Base-by-base conservation (phyloP, 2,888 invertebrate genomes). In the Drosophila mimica region DNA sequence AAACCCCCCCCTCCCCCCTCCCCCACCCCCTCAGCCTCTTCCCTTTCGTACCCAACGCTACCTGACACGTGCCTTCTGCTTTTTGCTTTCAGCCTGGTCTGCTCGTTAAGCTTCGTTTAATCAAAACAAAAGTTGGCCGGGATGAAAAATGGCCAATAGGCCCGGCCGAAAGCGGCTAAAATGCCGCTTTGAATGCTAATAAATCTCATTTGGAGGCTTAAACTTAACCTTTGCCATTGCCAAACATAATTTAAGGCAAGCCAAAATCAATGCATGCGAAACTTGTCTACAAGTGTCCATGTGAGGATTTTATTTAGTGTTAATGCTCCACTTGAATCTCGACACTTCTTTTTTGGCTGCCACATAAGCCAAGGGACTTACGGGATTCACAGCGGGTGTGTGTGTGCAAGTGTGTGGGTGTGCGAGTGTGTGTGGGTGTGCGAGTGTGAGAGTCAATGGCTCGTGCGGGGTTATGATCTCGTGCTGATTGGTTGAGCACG, bases 71-170 rank as follows among this genome's bases (percentile, higher is more conserved):
- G 61, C 51, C 59, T 40, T 59, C 13, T 54, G 53, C 60, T 43
- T 34, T 49, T 70, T 48, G 65, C 11, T 9, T 30, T 65, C 46
- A 8, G 58, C 67, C 64, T 56, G 52, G 62, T 59, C 70, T 67
- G 71, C 82, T 86, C 79, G 88, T 86, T 89, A 91, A 91, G 92
- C 91, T 82, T 83, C 90, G 89, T 91, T 91, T 92, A 91, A 91
- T 92, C 90, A 92, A 91, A 91, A 88, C 90, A 91, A 91, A 82
- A 91, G 76, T 85, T 83, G 72, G 79, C 72, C 70, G 60, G 74
- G 72, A 73, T 91, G 89, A 91, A 91, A 91, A 91, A 91, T 91
- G 74, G 83, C 83, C 79, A 82, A 79, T 77, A 64, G 75, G 74
- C 76, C 64, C 20, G 46, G 43, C 71, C 80, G 75, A 80, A 80